Evolutionary conservation across 2,888 invertebrate species (phyloP).

Genomic region (Drosophila buzzatii): DNA sequence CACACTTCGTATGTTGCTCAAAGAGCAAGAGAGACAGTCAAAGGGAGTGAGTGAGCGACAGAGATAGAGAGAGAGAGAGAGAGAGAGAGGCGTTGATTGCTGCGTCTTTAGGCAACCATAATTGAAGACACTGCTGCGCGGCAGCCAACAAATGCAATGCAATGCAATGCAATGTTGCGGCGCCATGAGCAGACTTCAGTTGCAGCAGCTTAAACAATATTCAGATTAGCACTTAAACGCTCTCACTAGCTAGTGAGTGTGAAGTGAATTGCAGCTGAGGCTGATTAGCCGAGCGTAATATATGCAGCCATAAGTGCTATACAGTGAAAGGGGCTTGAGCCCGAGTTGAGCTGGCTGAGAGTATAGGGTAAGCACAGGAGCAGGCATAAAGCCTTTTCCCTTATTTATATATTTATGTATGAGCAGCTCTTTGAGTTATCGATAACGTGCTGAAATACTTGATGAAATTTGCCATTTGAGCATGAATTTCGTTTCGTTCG

Average conservation of each 20-base stretch:
- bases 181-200: background rate
- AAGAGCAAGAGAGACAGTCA: background rate
- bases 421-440: background rate
- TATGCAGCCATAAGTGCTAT: background rate
- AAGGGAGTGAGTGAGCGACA: background rate
- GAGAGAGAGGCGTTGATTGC: background rate
- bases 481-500: background rate
- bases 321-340: background rate
- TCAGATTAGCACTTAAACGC: slow-evolving; percentile 1
- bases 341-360: background rate
- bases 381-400: background rate
- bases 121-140: background rate
- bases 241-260: background rate
- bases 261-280: background rate
- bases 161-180: background rate
- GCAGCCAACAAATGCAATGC: background rate
- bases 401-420: background rate
- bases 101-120: slow-evolving; percentile 9
- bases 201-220: background rate
- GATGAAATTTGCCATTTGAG: background rate
- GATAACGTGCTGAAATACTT: slow-evolving; percentile 2
- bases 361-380: background rate
- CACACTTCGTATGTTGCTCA: slow-evolving; percentile 17
- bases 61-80: background rate
- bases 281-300: background rate